Evolutionary conservation across 2,797 vertebrate genomes (phyloP).

Genomic region (Manis pentadactyla): DNA sequence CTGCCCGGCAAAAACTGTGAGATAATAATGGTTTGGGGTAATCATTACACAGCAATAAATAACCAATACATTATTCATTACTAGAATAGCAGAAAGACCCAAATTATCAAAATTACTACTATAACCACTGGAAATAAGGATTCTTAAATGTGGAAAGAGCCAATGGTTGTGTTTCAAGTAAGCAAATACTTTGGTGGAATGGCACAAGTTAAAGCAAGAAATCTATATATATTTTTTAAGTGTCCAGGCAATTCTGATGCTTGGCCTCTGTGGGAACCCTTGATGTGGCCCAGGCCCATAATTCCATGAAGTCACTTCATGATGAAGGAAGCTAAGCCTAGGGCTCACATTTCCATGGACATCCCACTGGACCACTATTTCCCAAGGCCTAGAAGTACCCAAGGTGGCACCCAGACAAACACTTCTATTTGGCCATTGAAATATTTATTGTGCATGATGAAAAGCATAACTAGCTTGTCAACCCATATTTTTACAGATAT

Average conservation of each 20-base stretch:
- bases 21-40: not conserved
- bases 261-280: not conserved
- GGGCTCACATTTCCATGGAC: no score
- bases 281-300: not conserved
- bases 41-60: not conserved
- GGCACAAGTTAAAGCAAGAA: not conserved
- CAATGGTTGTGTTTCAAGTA: not conserved
- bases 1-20: not conserved
- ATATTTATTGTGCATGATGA: not conserved
- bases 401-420: not conserved
- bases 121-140: not conserved
- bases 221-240: not conserved
- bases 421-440: not conserved
- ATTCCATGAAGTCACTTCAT: not conserved
- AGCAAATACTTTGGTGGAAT: not conserved
- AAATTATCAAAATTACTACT: not conserved
- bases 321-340: not conserved
- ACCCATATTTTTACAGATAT: not conserved
- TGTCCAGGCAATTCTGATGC: not conserved
- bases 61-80: not conserved
- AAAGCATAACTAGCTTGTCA: not conserved
- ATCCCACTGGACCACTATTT: not conserved
- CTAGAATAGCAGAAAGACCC: not conserved
- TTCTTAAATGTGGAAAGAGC: not conserved
- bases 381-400: not conserved